Base-by-base conservation (phyloP, 2,797 vertebrate genomes). In the Gambelia wislizenii region DNA sequence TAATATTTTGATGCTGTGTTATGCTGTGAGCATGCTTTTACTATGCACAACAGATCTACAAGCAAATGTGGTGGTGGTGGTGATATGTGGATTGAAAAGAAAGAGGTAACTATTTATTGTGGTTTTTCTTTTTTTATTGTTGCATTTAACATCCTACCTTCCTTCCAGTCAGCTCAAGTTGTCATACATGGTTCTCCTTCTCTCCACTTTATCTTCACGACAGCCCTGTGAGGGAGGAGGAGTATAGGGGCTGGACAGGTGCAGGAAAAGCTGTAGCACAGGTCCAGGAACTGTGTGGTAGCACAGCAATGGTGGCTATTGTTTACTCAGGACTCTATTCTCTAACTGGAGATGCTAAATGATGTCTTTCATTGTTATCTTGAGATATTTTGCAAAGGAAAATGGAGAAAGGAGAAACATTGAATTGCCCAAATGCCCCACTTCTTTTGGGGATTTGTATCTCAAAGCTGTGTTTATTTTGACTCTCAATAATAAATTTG, bases 401-500 rank as follows among this genome's bases (percentile, higher is more conserved):
- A 25, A 36, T 9, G 10, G 67, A 52, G 13, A 49, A 30, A 82
- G 52, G 36, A 59, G 25, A 36, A 82, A 42, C 56, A 30, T n/a
- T 84, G 25, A 86, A 77, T 76, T 89, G 59, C 70, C 67, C 47
- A 67, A 72, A 84, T 74, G 64, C 44, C 64, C 39, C 42, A 56
- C 30, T 33, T 74, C 18, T 27, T 70, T 49, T 75, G 49, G 25
- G 20, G 44, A 86, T 8, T 81, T 86, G 33, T 25, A 75, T 81
- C 83, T 74, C 44, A 84, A 84, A 20, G 39, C 56, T 61, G 33
- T 20, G 84, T 30, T 13, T 16, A 42, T 89, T 88, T 67, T 91
- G 74, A 75, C 33, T 82, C 56, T 22, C 77, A 47, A 59, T 44
- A 70, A 0, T 3, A 83, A 85, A 81, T 52, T 3, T 10, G 64